Percentiles rank a stretch among this genome's conserved stretches.
phyloP scores from a whole-genome alignment of 2,113 vertebrate species.

The Paramormyrops kingsleyae region DNA sequence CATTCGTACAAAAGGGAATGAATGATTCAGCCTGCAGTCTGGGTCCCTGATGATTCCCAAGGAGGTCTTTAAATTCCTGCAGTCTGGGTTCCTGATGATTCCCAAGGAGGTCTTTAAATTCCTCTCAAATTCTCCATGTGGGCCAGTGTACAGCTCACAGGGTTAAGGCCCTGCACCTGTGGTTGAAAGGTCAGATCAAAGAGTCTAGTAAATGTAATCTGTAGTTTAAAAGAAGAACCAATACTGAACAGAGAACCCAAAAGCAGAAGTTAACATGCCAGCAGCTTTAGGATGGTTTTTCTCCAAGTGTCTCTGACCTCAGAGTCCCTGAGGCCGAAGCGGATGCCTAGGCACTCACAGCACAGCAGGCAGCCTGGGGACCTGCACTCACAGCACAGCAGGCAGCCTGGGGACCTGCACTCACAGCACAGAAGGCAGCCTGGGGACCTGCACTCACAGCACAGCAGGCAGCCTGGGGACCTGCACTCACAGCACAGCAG shows the following conservation, averaged over 20 bases:
- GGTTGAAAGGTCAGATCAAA: neutral
- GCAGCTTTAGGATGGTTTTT: neutral
- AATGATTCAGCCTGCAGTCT: neutral
- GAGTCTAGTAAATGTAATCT: neutral
- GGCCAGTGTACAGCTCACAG: neutral
- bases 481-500: too few species aligned
- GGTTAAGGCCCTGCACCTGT: neutral
- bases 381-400: too few species aligned
- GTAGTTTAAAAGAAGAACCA: neutral
- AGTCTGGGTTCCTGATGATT: neutral
- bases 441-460: too few species aligned
- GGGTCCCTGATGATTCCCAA: neutral
- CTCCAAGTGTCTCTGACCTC: neutral
- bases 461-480: too few species aligned
- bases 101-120: neutral
- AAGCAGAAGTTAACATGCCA: neutral
- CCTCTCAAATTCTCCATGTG: neutral
- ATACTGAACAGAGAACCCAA: neutral
- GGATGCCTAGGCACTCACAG: neutral
- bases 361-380: too few species aligned
- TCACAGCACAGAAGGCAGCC: too few species aligned
- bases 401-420: too few species aligned
- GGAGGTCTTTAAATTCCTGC: neutral
- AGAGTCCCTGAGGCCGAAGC: neutral
- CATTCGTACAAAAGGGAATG: neutral